Conservation (phyloP, 1,140 invertebrate species). For the Tetranychus cinnabarinus region DNA sequence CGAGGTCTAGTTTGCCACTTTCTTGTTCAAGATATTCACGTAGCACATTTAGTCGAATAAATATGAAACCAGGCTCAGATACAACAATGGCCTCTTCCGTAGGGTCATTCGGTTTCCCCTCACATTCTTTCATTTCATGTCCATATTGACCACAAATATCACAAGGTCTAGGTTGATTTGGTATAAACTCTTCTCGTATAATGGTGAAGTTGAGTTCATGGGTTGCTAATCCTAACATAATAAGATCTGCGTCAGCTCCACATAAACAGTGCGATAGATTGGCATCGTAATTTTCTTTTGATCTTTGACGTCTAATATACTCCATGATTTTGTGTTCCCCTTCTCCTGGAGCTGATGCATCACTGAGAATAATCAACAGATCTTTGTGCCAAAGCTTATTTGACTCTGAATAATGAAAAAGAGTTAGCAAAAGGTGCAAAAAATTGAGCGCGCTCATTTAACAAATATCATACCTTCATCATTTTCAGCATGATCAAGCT, state of each 20-base stretch:
- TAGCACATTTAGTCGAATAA: constrained; percentile 70
- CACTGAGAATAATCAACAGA: constrained; percentile 53
- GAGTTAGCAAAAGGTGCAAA: no score
- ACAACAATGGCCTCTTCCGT: neutral
- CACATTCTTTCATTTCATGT: constrained; percentile 90
- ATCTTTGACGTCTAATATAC: constrained; percentile 83
- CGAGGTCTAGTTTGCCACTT: constrained; percentile 18
- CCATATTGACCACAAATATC: constrained; percentile 86
- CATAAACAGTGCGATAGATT: constrained; percentile 93
- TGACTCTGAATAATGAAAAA: neutral
- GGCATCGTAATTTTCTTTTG: constrained; percentile 83
- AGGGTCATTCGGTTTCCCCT: constrained; percentile 21
- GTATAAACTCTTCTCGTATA: constrained; percentile 93
- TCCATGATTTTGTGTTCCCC: constrained; percentile 99
- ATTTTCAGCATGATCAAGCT: constrained; percentile 1
- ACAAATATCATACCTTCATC: neutral
- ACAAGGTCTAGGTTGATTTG: constrained; percentile 83
- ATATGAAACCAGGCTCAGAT: constrained; percentile 56
- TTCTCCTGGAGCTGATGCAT: constrained; percentile 94
- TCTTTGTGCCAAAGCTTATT: constrained; percentile 7
- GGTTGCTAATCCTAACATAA: constrained; percentile 67
- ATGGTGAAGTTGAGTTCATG: constrained; percentile 98
- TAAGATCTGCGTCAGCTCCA: constrained; percentile 50
- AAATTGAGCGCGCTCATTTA: no score
- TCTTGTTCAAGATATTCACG: constrained; percentile 70